Base-by-base conservation (phyloP, 1,140 invertebrate genomes). In the Diorhabda carinulata region DNA sequence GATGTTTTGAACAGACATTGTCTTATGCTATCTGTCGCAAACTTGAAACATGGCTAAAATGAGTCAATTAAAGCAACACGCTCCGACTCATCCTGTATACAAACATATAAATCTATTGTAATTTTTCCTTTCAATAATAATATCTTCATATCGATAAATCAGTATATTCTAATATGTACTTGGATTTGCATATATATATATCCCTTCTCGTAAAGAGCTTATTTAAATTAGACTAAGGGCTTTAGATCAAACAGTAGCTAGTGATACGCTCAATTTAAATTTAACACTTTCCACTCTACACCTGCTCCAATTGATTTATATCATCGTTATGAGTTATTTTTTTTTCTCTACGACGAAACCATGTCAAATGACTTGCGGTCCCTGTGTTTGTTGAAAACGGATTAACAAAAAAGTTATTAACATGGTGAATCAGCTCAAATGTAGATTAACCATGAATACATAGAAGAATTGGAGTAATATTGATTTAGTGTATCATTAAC, bases 171-270 rank as follows among this genome's bases (percentile, higher is more conserved):
- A 3, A 52, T 52, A 52, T n/a, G 47, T 0, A 52, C 2, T n/a
- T 6, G 6, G 2, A n/a, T 52, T 25, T 42, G 60, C 57, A 60
- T 43, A 67, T 67, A 44, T 67, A 67, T 67, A 67, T 44, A 60
- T 67, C 58, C 57, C 57, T 25, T 56, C 57, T 58, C 43, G 8
- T 7, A 60, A 56, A 67, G 42, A 57, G 65, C 57, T 67, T 67
- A 67, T 70, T 70, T 47, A 66, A 61, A 70, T 70, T 61, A 67
- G 69, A 70, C 69, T 70, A 70, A 70, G 63, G 69, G 69, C 66
- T 70, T 70, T 67, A 52, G 69, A 70, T 70, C 66, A 70, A 70
- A 65, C 66, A 66, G 43, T 44, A 44, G 61, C 60, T 47, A 66
- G 10, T 58, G 69, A 56, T 70, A 67, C 43, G 65, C 69, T 67